phyloP scores from a whole-genome alignment of 2,888 invertebrate genomes.

The Criorhina ranunculi region DNA sequence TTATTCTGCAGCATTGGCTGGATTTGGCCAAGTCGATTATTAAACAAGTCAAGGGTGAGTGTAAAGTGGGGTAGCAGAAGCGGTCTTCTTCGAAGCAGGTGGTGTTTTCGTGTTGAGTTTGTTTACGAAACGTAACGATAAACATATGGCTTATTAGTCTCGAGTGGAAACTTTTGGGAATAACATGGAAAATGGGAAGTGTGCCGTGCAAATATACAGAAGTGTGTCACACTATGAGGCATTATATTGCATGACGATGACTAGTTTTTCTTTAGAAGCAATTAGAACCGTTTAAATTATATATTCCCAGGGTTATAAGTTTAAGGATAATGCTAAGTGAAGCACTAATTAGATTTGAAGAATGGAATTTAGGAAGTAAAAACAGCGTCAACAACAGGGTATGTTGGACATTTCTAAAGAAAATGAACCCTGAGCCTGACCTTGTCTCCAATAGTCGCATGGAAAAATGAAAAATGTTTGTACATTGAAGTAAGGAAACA shows the following conservation, averaged over 20 bases:
- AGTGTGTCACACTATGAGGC: conserved; percentile 39
- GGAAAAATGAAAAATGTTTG: no score
- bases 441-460: no score
- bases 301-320: conserved; percentile 18
- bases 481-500: no score
- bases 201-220: conserved; percentile 40
- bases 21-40: conserved; percentile 95
- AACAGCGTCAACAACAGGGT: no score
- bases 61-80: conserved; percentile 20
- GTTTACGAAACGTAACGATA: conserved; percentile 40
- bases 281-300: conserved; percentile 44
- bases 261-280: conserved; percentile 31
- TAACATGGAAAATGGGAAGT: background rate
- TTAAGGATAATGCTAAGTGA: background rate
- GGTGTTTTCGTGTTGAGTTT: conserved; percentile 50
- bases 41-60: conserved; percentile 95
- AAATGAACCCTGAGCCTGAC: no score
- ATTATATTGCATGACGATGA: conserved; percentile 52
- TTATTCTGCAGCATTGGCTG: conserved; percentile 93
- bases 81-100: conserved; percentile 20
- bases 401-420: no score
- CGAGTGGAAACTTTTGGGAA: conserved; percentile 39
- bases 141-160: conserved; percentile 44
- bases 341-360: background rate
- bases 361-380: no score